These are phyloP conservation scores for Clarias platycephalus DNA, from an alignment of 2,797 vertebrate genomes.

Conservation along the genomic window DNA sequence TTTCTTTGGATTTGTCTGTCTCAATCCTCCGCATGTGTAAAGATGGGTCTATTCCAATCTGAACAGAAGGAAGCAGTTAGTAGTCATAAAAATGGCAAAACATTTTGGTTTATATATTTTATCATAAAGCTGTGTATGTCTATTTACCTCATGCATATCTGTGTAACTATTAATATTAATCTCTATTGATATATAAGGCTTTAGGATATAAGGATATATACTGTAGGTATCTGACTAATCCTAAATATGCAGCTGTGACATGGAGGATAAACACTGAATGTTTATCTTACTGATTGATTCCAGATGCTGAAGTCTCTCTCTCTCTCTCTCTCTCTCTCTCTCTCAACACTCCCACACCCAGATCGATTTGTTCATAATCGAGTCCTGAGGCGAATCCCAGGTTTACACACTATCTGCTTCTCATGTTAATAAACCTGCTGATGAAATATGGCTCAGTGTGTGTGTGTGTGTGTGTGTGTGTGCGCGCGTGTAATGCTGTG, in stretches of 20 bases:
- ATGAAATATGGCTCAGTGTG: not conserved
- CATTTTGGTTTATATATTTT: too few species aligned
- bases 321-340: not conserved
- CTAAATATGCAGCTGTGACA: not conserved
- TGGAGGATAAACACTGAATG: not conserved
- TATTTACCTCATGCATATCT: too few species aligned
- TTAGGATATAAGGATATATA: too few species aligned
- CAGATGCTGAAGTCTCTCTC: not conserved
- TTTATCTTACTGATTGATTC: not conserved
- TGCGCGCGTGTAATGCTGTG: not conserved
- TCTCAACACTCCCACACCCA: not conserved
- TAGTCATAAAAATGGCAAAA: too few species aligned
- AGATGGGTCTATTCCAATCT: too few species aligned
- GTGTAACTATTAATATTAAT: not conserved
- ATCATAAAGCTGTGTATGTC: too few species aligned
- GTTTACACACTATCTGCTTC: not conserved
- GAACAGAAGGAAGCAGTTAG: too few species aligned
- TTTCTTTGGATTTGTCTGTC: too few species aligned
- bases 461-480: not conserved
- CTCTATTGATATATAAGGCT: not conserved
- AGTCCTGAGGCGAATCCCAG: not conserved
- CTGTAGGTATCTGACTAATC: not conserved
- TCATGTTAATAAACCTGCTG: constrained; percentile 17
- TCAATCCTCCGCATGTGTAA: too few species aligned
- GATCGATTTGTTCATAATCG: not conserved